These are phyloP conservation scores for Corythucha ciliata DNA, from an alignment of 2,888 invertebrate species.

Conservation along the genomic window DNA sequence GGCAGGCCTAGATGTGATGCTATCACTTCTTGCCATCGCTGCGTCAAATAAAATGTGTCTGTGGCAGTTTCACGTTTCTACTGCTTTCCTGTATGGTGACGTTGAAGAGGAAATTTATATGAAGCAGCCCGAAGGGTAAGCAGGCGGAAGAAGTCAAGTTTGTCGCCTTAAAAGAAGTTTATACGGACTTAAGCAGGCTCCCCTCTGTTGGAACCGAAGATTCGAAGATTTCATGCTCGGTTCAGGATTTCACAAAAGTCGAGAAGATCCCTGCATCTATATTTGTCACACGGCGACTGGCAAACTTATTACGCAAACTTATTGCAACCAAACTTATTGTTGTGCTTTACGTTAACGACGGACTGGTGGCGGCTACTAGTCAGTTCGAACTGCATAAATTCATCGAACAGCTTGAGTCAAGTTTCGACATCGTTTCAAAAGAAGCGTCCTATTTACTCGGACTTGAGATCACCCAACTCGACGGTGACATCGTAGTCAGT, in stretches of 20 bases:
- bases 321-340: too few relatives aligned
- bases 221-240: neutral
- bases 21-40: neutral
- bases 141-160: neutral
- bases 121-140: slow-evolving; percentile 1
- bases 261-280: neutral
- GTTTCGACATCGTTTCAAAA: slow-evolving; percentile 9
- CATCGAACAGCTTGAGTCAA: too few relatives aligned
- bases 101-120: slow-evolving; percentile 8
- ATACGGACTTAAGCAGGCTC: slow-evolving; percentile 4
- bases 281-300: too few relatives aligned
- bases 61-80: neutral
- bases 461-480: neutral
- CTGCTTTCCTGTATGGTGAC: slow-evolving; percentile 7
- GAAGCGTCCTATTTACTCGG: slow-evolving; percentile 8
- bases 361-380: too few relatives aligned
- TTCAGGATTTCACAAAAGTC: neutral
- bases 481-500: neutral
- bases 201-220: neutral
- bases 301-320: too few relatives aligned
- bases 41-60: neutral
- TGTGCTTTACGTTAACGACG: too few relatives aligned
- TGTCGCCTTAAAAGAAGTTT: neutral
- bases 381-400: too few relatives aligned
- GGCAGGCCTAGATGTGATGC: neutral